phyloP scores from a whole-genome alignment of 2,113 vertebrate species.

The Heterotis niloticus region DNA sequence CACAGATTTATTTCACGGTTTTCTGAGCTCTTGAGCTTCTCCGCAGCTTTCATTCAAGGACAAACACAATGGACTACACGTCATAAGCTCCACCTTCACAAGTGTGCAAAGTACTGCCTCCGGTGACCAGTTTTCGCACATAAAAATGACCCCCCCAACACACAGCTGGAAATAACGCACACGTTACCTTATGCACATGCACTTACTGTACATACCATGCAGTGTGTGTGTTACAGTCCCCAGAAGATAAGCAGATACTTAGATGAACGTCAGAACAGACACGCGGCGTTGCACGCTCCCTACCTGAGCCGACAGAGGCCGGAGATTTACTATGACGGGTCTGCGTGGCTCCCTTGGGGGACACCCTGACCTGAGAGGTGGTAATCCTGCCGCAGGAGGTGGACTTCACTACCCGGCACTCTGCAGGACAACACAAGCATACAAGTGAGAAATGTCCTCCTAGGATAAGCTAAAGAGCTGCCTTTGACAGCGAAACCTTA shows the following conservation, averaged over 20 bases:
- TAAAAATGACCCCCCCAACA: no score
- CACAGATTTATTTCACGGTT: neutral
- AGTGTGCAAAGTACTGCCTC: neutral
- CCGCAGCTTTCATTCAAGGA: neutral
- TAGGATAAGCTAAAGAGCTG: neutral
- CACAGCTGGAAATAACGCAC: neutral
- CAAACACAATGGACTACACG: neutral
- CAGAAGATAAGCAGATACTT: neutral
- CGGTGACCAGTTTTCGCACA: neutral
- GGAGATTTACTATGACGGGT: conserved; percentile 92
- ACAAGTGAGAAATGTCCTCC: neutral
- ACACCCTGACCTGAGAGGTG: conserved; percentile 71
- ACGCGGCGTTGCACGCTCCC: conserved; percentile 1
- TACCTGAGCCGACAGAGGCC: conserved; percentile 87
- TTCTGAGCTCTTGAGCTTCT: neutral
- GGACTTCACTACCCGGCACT: conserved; percentile 92
- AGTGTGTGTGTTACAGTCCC: neutral
- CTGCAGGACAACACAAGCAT: conserved; percentile 49
- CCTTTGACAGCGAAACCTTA: no score
- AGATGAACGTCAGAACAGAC: neutral
- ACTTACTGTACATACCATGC: neutral
- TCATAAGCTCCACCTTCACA: neutral
- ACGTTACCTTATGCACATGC: neutral
- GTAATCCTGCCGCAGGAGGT: conserved; percentile 91
- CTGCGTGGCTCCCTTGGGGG: conserved; percentile 76